Evolutionary conservation across 2,888 invertebrate species (phyloP).

Genomic region (Philonicus albiceps): DNA sequence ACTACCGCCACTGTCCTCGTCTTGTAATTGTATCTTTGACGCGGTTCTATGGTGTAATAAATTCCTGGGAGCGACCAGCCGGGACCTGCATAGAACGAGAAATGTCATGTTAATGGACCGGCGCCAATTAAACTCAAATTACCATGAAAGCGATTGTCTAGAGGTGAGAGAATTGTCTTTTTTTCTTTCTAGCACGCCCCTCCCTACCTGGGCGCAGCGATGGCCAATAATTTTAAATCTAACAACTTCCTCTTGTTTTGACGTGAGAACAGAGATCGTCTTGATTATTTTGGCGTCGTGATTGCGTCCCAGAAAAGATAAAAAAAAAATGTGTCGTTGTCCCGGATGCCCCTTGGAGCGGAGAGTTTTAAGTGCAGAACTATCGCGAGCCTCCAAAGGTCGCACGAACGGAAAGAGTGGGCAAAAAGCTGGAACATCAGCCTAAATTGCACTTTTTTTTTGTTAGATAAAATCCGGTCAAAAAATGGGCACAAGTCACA

Average conservation of each 20-base stretch:
- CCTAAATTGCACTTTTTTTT: not conserved
- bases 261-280: not conserved
- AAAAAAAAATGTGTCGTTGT: not conserved
- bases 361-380: not conserved
- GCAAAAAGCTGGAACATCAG: not conserved
- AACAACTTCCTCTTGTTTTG: not conserved
- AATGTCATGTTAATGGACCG: constrained; percentile 23
- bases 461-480: not conserved
- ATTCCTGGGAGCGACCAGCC: not conserved
- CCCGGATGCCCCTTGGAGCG: not conserved
- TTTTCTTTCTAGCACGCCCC: not conserved
- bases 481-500: not conserved
- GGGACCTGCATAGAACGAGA: not conserved
- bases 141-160: constrained; percentile 10
- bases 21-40: not conserved
- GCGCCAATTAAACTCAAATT: constrained; percentile 23
- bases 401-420: not conserved
- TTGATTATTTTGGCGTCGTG: not conserved
- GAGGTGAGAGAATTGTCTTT: not conserved
- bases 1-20: not conserved
- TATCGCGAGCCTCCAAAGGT: not conserved
- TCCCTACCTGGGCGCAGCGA: not conserved
- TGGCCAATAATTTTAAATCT: not conserved
- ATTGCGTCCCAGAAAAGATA: not conserved
- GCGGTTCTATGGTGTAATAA: not conserved